These are phyloP conservation scores for Anolis carolinensis DNA, from an alignment of 2,113 vertebrate genomes.

Conservation along the genomic window DNA sequence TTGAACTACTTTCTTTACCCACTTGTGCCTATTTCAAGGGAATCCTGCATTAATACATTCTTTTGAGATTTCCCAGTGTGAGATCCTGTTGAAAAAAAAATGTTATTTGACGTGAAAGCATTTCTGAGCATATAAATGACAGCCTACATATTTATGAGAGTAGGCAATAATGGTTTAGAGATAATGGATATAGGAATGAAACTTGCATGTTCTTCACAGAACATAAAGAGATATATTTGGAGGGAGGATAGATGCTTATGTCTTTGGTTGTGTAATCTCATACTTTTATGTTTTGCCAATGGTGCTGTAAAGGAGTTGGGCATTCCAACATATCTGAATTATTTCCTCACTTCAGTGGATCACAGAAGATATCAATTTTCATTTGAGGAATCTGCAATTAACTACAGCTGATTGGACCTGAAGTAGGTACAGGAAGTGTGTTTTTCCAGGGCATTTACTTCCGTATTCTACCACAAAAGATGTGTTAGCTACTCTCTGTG, in stretches of 20 bases:
- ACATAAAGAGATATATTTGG: slow-evolving; percentile 11
- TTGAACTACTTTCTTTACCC: background rate
- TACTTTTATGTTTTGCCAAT: slow-evolving; percentile 31
- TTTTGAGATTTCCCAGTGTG: background rate
- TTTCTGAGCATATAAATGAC: background rate
- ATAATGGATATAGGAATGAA: background rate
- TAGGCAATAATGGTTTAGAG: background rate
- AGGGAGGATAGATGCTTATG: slow-evolving; percentile 20
- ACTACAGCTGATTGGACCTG: background rate
- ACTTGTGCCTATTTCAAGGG: background rate
- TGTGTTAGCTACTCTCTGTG: too few relatives aligned
- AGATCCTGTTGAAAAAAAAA: background rate
- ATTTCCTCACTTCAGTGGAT: slow-evolving; percentile 17
- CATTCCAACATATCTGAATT: background rate
- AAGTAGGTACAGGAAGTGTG: background rate
- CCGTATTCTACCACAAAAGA: background rate
- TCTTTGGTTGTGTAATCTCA: background rate
- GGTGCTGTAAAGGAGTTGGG: background rate
- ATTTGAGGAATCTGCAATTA: background rate
- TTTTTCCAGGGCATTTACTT: background rate
- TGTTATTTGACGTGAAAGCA: background rate
- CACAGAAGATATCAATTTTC: slow-evolving; percentile 40
- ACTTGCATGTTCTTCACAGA: accelerated
- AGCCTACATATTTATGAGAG: accelerated
- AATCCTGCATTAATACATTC: background rate